Conservation (phyloP, 1,140 invertebrate genomes). For the Zelostemma sp. region DNA sequence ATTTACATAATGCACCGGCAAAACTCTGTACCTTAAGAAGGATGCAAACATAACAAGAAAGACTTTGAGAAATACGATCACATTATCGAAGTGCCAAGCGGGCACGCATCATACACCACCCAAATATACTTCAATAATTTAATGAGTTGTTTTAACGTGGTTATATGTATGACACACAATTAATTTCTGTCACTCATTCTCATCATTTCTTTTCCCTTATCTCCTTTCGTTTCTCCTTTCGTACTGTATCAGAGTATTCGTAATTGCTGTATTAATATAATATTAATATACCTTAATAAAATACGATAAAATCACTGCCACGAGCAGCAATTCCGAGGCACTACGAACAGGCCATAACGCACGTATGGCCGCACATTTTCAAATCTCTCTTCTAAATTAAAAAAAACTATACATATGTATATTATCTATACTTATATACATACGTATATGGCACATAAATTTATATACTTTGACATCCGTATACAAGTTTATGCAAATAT, state of each 20-base stretch:
- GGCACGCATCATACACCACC: constrained; percentile 49
- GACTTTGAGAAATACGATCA: constrained; percentile 57
- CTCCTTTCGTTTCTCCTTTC: constrained; percentile 33
- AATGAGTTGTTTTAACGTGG: constrained; percentile 65
- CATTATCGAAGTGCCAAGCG: constrained; percentile 52
- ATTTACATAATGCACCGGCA: constrained; percentile 26
- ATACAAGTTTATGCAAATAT: neutral
- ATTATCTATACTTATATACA: constrained; percentile 60
- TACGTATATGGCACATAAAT: constrained; percentile 30
- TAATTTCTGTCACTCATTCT: constrained; percentile 42
- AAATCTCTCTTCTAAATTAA: constrained; percentile 67
- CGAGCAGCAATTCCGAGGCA: constrained; percentile 71
- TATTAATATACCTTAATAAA: constrained; percentile 68
- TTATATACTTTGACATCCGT: constrained; percentile 19
- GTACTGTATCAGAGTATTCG: constrained; percentile 65
- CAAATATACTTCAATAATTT: constrained; percentile 58
- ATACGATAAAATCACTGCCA: constrained; percentile 70
- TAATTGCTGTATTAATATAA: constrained; percentile 65
- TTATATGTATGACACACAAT: constrained; percentile 61
- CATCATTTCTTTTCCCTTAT: constrained; percentile 5
- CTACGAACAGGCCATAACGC: constrained; percentile 69
- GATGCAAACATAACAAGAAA: constrained; percentile 43
- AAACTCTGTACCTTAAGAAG: constrained; percentile 25
- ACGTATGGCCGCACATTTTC: constrained; percentile 68
- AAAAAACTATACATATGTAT: constrained; percentile 68